phyloP scores from a whole-genome alignment of 2,797 vertebrate genomes.

The Cynopterus sphinx region DNA sequence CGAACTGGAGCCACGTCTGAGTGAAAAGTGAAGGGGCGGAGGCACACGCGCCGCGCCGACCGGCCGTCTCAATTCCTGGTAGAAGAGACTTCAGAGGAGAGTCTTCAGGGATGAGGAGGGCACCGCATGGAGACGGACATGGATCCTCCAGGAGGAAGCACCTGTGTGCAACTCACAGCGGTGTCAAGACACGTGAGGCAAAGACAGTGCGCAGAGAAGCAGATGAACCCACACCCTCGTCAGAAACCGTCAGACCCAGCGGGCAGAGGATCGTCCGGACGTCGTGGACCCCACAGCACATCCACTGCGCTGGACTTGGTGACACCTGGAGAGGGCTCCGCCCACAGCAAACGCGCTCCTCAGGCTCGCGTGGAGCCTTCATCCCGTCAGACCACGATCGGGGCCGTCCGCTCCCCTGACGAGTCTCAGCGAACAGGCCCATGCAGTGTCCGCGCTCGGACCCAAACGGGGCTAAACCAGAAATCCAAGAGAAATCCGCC shows the following conservation, averaged over 20 bases:
- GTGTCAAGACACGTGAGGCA: not conserved
- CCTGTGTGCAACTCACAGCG: accelerated
- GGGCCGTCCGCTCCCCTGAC: not conserved
- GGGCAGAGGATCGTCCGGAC: no score
- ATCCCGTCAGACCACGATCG: not conserved
- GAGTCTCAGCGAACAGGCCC: not conserved
- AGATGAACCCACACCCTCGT: not conserved
- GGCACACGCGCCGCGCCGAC: not conserved
- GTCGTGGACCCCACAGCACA: not conserved
- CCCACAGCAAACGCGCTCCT: not conserved
- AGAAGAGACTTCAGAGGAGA: not conserved
- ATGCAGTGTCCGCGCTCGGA: not conserved
- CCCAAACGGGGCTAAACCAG: not conserved
- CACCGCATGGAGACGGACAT: no score
- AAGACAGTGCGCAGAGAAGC: not conserved
- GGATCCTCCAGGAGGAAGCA: accelerated
- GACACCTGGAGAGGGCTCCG: not conserved
- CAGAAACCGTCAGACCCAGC: not conserved
- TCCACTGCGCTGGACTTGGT: accelerated
- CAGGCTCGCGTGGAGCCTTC: accelerated
- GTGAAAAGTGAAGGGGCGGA: not conserved
- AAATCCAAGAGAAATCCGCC: not conserved
- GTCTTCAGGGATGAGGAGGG: not conserved
- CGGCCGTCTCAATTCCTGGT: not conserved
- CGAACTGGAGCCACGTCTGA: no score